Conservation (phyloP, 1,140 invertebrate species). For the Nymphalis io region DNA sequence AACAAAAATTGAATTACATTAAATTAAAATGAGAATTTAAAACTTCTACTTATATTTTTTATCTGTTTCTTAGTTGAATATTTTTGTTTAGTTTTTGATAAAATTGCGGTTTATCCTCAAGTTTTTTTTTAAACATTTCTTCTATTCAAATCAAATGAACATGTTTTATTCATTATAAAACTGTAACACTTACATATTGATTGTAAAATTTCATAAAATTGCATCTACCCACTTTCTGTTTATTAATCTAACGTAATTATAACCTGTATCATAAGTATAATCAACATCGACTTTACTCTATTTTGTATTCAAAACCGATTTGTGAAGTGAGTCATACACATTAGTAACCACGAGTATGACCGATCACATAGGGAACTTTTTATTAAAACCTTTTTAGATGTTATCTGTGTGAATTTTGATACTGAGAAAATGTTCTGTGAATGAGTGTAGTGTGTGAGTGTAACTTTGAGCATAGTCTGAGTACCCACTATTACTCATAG, state of each 20-base stretch:
- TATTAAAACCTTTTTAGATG: slow-evolving; percentile 50
- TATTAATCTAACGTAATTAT: not conserved
- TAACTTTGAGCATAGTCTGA: not conserved
- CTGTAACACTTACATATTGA: too few species aligned
- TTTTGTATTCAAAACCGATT: slow-evolving; percentile 59
- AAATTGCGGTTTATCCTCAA: not conserved
- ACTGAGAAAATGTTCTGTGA: slow-evolving; percentile 20
- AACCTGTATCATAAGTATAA: not conserved
- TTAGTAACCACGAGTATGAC: slow-evolving; percentile 15
- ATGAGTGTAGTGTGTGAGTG: too few species aligned
- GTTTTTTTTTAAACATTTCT: too few species aligned
- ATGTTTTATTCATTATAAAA: too few species aligned
- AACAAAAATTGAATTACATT: too few species aligned
- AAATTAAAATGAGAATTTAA: too few species aligned
- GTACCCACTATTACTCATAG: not conserved
- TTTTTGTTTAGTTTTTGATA: not conserved
- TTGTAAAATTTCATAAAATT: too few species aligned
- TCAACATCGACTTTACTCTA: slow-evolving; percentile 15
- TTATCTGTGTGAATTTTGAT: slow-evolving; percentile 40
- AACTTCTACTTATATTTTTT: too few species aligned
- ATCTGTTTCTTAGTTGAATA: too few species aligned
- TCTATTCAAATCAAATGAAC: too few species aligned
- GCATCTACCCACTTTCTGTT: not conserved
- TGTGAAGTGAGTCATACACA: slow-evolving; percentile 60
- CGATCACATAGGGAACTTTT: slow-evolving; percentile 25